Percentiles rank a stretch among this genome's conserved stretches.
phyloP scores from a whole-genome alignment of 1,140 invertebrate genomes.

The Tetramorium alpestre region DNA sequence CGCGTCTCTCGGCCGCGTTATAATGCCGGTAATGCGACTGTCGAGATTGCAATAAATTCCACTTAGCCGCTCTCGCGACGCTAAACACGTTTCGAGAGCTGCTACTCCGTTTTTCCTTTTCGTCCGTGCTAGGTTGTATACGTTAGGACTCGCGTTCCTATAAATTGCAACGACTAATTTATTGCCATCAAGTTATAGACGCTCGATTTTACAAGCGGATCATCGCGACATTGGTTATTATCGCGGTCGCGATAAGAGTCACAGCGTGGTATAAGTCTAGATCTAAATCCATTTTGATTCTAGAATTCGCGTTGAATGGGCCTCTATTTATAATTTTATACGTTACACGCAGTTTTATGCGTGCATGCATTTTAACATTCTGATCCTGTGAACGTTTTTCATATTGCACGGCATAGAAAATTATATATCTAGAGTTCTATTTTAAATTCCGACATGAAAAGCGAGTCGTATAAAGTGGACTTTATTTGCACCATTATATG shows the following conservation, averaged over 20 bases:
- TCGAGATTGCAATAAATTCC: conserved; percentile 74
- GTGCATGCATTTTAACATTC: not conserved
- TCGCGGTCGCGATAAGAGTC: not conserved
- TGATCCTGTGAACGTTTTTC: not conserved
- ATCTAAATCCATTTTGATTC: not conserved
- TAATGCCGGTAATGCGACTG: conserved; percentile 66
- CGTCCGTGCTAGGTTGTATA: not conserved
- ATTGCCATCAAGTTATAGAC: not conserved
- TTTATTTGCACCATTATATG: not conserved
- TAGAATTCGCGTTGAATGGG: not conserved
- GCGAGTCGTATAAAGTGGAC: not conserved
- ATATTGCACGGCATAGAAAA: not conserved
- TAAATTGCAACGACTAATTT: conserved; percentile 48
- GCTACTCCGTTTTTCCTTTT: conserved; percentile 32
- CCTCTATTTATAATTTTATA: conserved; percentile 5
- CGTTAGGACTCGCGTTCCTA: not conserved
- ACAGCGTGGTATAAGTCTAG: not conserved
- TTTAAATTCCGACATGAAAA: not conserved
- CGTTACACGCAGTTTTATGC: not conserved
- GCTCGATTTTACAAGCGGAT: conserved; percentile 16
- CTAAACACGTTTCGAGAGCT: conserved; percentile 61
- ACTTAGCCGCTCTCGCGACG: conserved; percentile 69
- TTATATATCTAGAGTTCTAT: not conserved
- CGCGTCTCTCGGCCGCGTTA: conserved; percentile 38
- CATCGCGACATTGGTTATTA: not conserved